Evolutionary conservation across 2,113 vertebrate genomes (phyloP), one percentile per base, ranked within the genome.

Genomic region (Phylloscopus trochiloides): DNA sequence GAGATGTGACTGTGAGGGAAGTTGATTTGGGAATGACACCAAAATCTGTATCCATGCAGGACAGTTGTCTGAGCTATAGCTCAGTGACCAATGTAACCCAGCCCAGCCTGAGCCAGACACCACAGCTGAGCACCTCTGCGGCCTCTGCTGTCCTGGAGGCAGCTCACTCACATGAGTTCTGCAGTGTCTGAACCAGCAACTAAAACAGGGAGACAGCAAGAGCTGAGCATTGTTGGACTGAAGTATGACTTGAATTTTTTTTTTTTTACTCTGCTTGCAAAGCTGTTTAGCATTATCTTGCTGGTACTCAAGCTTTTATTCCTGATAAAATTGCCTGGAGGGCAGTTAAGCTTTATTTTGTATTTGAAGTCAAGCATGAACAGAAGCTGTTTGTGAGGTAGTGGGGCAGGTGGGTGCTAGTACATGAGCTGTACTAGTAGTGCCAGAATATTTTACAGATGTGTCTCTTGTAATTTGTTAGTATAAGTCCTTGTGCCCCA

Each of bases 71-170:
- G 45, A 79, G 68, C n/a, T 67, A 6, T 52, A 65, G 0, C 66
- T 83, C 38, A 40, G 50, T 50, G 67, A 28, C 48, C 1, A 4
- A 7, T 28, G 36, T 24, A 78, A 48, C 61, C 57, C 34, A 84
- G 73, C 38, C 54, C 47, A 78, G 40, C 32, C 58, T 68, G n/a
- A 82, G 28, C 14, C 62, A 68, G 31, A 26, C 0, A 6, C 40
- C 19, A 5, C 0, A 0, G 36, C 6, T 61, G 48, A 31, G n/a
- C 40, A 1, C 25, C 14, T 55, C 57, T 82, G 22, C 68, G 68
- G 54, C 14, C 29, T 51, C 7, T 36, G 31, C 10, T 42, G n/a
- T 45, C 10, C 63, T 73, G 67, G 45, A 58, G 31, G 17, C 42
- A 42, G n/a, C 38, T 38, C 12, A 2, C 40, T 70, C 26, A 1